Percentiles rank a stretch among this genome's conserved stretches.
Evolutionary conservation across 2,113 vertebrate species (phyloP).

Genomic region (Zapornia atra): DNA sequence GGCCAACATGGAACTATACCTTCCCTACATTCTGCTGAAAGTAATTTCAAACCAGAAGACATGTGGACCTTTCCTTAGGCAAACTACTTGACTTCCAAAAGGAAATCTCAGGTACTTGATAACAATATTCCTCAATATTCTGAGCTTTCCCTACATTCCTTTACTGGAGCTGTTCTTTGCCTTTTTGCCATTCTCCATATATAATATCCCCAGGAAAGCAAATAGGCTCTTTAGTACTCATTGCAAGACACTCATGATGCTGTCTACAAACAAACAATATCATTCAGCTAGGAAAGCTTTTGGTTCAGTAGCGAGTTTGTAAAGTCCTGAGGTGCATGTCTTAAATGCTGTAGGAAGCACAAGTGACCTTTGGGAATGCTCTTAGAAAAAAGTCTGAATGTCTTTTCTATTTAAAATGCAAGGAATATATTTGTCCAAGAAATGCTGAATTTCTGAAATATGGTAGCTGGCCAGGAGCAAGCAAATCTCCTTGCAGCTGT

Average conservation of each 20-base stretch:
- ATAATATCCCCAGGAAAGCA: background rate
- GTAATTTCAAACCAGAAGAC: slow-evolving; percentile 38
- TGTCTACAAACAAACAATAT: background rate
- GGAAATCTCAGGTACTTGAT: background rate
- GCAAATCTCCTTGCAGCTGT: background rate
- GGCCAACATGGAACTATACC: slow-evolving; percentile 53
- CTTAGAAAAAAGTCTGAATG: background rate
- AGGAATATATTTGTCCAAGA: background rate
- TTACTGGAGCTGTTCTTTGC: background rate
- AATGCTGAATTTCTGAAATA: background rate
- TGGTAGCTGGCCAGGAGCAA: background rate
- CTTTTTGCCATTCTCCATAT: background rate
- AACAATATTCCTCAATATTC: background rate
- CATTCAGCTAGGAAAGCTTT: background rate
- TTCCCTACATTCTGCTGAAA: slow-evolving; percentile 47
- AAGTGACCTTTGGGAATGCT: background rate
- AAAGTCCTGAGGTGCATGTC: background rate
- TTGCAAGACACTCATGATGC: background rate
- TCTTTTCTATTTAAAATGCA: background rate
- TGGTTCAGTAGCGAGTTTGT: background rate
- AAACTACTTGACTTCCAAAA: background rate
- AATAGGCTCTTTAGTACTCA: background rate
- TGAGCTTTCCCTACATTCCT: background rate
- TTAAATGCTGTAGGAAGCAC: background rate
- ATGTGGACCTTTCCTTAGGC: background rate